Base-by-base conservation (phyloP, 2,113 vertebrate species). In the Cygnus buccinator region DNA sequence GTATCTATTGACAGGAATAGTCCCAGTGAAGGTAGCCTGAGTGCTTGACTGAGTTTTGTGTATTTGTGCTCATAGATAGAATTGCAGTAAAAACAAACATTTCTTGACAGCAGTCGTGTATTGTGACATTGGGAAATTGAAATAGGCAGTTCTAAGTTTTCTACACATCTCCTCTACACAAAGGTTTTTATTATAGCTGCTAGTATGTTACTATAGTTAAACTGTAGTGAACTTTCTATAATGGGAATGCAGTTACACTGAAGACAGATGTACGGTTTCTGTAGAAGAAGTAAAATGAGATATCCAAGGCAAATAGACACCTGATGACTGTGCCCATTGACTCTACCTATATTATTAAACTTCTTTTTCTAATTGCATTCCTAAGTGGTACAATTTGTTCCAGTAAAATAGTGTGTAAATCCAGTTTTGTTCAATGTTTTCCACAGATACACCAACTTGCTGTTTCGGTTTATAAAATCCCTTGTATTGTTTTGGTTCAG, bases 321-420 rank as follows among this genome's bases (percentile, higher is more conserved):
- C 91, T 91, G 86, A 78, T 78, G 86, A 13, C 80, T 68, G 65
- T 93, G 73, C 70, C 76, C 22, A 1, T 20, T 54, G 66, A 15
- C 70, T 80, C 50, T 75, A 21, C 52, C 39, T 31, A 22, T 52
- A 48, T n/a, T 61, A 90, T 95, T 96, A 96, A 94, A 89, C 87
- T 89, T 87, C 75, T 92, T 84, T 92, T 87, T 92, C 91, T 90
- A 88, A 89, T 93, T 86, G 88, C 65, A 8, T 80, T 88, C 85
- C 68, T 90, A 87, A 93, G 79, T 78, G 82, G 84, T 87, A 68
- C 37, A 89, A 75, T 94, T 96, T 95, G 92, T 84, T 93, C 70
- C 61, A 90, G 91, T 81, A 92, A 94, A 92, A 54, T 44, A 58
- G 52, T 93, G 91, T 96, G 89, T 87, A 94, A 84, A 89, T 84